Base-by-base conservation (phyloP, 1,140 invertebrate genomes). In the Heliconius eleuchia region DNA sequence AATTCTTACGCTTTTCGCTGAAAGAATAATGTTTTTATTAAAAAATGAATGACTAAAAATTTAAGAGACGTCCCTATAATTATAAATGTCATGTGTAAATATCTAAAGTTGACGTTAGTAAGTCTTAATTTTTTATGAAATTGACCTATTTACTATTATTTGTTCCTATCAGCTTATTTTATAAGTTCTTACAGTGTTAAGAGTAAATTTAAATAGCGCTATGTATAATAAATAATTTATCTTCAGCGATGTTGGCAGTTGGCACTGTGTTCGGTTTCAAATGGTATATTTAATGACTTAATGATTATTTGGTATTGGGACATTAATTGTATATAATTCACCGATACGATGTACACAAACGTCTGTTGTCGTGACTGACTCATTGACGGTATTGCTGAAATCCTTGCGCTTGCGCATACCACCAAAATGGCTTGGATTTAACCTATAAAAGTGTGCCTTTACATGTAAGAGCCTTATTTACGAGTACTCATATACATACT, bases 351-450 rank as follows among this genome's bases (percentile, higher is more conserved):
- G 60, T 66, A 66, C 23, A 30, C 60, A 66, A 66, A 13, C 27
- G 23, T 66, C 60, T 27, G 23, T 27, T 27, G 60, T 66, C 60
- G 60, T 66, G 60, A 66, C 60, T 66, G 60, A 66, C 60, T 66
- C 60, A 66, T 66, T 66, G 60, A 66, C 27, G 60, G 60, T 30
- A 66, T 66, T 66, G 23, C 60, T 30, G 60, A 66, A 66, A 30
- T 66, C 0, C 8, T 23, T 66, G 13, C 27, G 27, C 27, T 30
- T 66, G 60, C 4, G 60, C 27, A 66, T 16, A 16, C 2, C 60
- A 66, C 11, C 19, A 3, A 27, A 30, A 66, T 57, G 30, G 13
- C 18, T 30, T 66, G 9, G 60, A 11, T n/a, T 66, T 11, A 23
- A n/a, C 9, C 18, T 23, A 57, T 66, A 66, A 66, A 57, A 66